Percentiles rank a stretch among this genome's conserved stretches.
phyloP scores from a whole-genome alignment of 2,113 vertebrate species.

The Nothoprocta perdicaria region DNA sequence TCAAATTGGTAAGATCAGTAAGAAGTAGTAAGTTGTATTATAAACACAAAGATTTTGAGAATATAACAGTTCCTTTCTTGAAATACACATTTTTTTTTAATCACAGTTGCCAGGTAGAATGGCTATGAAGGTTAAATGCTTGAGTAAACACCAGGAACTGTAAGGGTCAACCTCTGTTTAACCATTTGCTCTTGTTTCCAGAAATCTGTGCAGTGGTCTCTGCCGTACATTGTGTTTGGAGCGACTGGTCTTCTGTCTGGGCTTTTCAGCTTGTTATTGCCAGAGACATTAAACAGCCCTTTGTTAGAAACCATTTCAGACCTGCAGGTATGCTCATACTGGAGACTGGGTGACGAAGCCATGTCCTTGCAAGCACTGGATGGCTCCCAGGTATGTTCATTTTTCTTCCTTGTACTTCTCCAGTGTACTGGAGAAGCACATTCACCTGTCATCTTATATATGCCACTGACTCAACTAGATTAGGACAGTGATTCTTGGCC shows the following conservation, averaged over 20 bases:
- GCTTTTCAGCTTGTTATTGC: constrained; percentile 79
- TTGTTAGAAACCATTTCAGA: constrained; percentile 82
- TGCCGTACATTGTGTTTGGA: constrained; percentile 84
- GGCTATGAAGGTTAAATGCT: neutral
- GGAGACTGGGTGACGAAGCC: constrained; percentile 74
- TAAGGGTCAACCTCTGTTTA: neutral
- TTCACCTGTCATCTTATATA: constrained; percentile 39
- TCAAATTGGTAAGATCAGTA: neutral
- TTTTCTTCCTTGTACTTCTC: neutral
- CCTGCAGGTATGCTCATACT: constrained; percentile 74
- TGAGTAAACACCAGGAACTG: neutral
- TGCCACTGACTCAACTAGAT: neutral
- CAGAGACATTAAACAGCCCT: constrained; percentile 82
- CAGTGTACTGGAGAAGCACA: neutral
- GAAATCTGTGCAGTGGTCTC: constrained; percentile 79
- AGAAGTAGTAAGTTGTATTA: neutral
- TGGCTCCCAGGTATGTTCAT: constrained; percentile 64
- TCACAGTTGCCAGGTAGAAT: neutral
- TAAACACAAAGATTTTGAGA: neutral
- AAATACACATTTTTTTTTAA: neutral
- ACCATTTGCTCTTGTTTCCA: constrained; percentile 30
- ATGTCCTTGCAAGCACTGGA: constrained; percentile 74
- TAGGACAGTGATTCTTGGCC: neutral
- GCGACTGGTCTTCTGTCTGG: constrained; percentile 78
- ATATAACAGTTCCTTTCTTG: neutral